These are phyloP conservation scores for Platyscapa corneri DNA, from an alignment of 1,140 invertebrate genomes.

Conservation along the genomic window DNA sequence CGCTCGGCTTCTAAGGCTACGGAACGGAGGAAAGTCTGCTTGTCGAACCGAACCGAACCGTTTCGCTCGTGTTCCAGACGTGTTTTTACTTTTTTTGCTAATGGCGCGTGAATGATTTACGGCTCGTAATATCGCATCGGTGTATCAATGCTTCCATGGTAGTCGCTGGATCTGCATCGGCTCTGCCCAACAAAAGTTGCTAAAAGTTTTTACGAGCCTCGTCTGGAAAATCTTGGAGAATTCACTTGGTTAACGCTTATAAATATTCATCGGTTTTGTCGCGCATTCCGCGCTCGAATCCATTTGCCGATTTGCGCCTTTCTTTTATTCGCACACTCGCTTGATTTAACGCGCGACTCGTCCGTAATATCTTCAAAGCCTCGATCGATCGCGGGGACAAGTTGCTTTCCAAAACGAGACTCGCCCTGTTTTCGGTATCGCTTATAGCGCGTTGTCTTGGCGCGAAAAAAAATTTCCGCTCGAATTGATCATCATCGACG, in stretches of 20 bases:
- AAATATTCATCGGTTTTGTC: neutral
- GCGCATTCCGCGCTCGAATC: too few species aligned
- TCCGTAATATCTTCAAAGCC: too few species aligned
- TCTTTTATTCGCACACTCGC: too few species aligned
- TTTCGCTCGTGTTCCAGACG: constrained; percentile 8
- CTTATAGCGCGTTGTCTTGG: too few species aligned
- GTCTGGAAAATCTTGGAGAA: neutral
- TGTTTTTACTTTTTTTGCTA: neutral
- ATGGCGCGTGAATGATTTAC: constrained; percentile 30
- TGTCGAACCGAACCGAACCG: neutral
- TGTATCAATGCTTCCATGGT: neutral
- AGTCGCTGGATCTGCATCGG: neutral
- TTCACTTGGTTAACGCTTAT: neutral
- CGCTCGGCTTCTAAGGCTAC: neutral
- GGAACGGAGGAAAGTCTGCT: neutral
- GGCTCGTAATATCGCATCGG: neutral
- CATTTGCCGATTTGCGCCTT: too few species aligned
- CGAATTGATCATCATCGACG: too few species aligned
- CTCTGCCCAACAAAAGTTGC: neutral
- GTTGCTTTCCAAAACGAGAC: too few species aligned
- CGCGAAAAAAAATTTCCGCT: too few species aligned
- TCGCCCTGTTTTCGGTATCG: too few species aligned
- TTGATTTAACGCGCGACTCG: too few species aligned
- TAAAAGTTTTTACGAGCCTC: constrained; percentile 7
- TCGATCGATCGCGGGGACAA: too few species aligned